Base-by-base conservation (phyloP, 2,888 invertebrate genomes). In the Drosophila eohydei region DNA sequence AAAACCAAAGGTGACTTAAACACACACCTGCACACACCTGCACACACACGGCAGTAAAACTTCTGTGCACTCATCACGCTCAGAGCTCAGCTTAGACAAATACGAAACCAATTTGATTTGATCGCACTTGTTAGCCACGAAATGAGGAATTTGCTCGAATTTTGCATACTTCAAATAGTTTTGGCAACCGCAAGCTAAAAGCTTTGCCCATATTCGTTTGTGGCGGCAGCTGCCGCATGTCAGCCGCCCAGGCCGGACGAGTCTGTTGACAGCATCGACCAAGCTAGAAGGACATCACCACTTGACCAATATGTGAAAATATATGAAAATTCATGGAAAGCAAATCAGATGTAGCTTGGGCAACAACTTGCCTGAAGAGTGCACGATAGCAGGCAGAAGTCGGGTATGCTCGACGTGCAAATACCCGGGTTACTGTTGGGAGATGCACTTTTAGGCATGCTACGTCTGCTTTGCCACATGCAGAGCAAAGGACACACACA, bases 41-140 rank as follows among this genome's bases (percentile, higher is more conserved):
- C 12, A 43, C 21, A 43, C 11, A 3, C 28, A 28, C 14, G n/a
- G 5, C 12, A 12, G 44, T 38, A 50, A 51, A 32, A 50, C 36
- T n/a, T 41, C 30, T 64, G 43, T 34, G 67, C 21, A 44, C 16
- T 32, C 43, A 51, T 43, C 66, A 36, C 57, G 48, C 28, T 6
- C 16, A 26, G 7, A 12, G 28, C 48, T 41, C 12, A 26, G 41
- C 50, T 34, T 52, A 48, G 57, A 59, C 58, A 68, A 68, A 72
- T 60, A 44, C 52, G 52, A 74, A 78, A 51, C 57, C 76, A 77
- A 70, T 78, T 74, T 71, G 54, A 61, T 54, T 61, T 54, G 55
- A 74, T 71, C 70, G 48, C 74, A 70, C 56, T 69, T 68, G 62
- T 72, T 72, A 60, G 63, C 63, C 51, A 56, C 44, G 67, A 72